phyloP scores from a whole-genome alignment of 53 echinoderm and acorn worm species.

The Zoroaster sp. region DNA sequence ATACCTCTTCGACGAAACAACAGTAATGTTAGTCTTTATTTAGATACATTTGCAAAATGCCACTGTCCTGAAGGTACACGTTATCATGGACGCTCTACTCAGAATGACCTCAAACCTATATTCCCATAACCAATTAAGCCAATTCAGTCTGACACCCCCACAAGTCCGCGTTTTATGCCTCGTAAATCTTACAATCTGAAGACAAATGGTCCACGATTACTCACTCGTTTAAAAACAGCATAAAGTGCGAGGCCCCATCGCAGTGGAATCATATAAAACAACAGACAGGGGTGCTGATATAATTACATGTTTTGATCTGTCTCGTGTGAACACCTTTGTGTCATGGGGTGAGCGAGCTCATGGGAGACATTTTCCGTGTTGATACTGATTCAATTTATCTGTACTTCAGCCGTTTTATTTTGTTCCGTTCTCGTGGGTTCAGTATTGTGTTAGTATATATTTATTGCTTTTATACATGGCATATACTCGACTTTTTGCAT shows the following conservation, averaged over 20 bases:
- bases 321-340: slow-evolving; percentile 4
- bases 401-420: neutral
- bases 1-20: too few species aligned
- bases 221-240: neutral
- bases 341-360: neutral
- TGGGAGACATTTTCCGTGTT: neutral
- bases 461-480: too few species aligned
- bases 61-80: too few species aligned
- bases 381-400: neutral
- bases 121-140: slow-evolving; percentile 19
- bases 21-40: too few species aligned
- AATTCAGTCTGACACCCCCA: neutral
- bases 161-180: neutral
- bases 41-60: too few species aligned
- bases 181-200: slow-evolving; percentile 49
- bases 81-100: too few species aligned
- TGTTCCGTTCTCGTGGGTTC: too few species aligned
- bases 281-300: neutral
- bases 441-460: too few species aligned
- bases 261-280: neutral
- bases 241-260: slow-evolving; percentile 15
- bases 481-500: too few species aligned
- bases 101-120: too few species aligned
- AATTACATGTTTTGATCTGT: slow-evolving; percentile 23
- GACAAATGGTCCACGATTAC: slow-evolving; percentile 28